Evolutionary conservation across 1,140 invertebrate genomes (phyloP).

Genomic region (Dinothrombium tinctorium): DNA sequence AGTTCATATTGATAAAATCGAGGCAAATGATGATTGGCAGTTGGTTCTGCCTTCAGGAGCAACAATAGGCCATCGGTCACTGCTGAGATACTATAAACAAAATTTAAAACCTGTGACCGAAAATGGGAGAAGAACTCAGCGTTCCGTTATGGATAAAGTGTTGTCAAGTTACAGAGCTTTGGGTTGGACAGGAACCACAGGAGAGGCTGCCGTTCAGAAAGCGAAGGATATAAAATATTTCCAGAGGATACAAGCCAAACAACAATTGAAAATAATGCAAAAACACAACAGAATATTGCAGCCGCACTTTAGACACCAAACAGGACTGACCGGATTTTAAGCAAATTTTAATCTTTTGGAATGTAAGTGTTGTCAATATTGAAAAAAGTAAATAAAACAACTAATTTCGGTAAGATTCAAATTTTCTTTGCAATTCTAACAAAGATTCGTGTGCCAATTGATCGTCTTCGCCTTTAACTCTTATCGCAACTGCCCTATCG

Average conservation of each 20-base stretch:
- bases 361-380: no score
- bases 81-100: conserved; percentile 48
- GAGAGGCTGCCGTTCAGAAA: conserved; percentile 37
- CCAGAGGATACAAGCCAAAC: conserved; percentile 50
- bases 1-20: conserved; percentile 25
- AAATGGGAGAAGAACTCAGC: neutral
- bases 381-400: no score
- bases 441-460: conserved; percentile 14
- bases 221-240: conserved; percentile 59
- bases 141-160: conserved; percentile 21
- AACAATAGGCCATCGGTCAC: conserved; percentile 64
- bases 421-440: no score
- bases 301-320: neutral
- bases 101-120: conserved; percentile 27
- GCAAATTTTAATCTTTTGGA: no score
- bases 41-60: conserved; percentile 66
- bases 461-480: conserved; percentile 21
- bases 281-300: conserved; percentile 44
- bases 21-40: conserved; percentile 46
- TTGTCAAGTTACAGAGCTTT: conserved; percentile 54
- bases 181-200: conserved; percentile 47
- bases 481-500: conserved; percentile 23
- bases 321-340: no score
- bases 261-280: conserved; percentile 43
- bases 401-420: no score